Evolutionary conservation across 2,113 vertebrate species (phyloP).

Genomic region (Dasyornis broadbenti): DNA sequence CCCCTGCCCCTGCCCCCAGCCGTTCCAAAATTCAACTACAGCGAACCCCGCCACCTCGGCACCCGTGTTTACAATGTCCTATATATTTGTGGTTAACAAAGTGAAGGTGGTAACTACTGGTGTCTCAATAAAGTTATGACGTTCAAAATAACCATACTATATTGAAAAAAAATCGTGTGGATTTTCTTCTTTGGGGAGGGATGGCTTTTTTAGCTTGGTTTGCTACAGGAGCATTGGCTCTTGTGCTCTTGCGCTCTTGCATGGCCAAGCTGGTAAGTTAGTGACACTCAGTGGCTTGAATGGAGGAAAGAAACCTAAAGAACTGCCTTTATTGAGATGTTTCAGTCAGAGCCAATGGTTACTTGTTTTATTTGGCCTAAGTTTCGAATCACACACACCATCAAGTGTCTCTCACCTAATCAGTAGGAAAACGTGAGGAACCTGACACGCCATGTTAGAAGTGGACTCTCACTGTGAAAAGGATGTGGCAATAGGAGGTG

Average conservation of each 20-base stretch:
- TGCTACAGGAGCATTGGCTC: background rate
- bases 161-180: background rate
- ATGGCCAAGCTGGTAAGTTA: background rate
- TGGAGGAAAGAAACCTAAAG: background rate
- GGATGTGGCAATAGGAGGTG: background rate
- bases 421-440: background rate
- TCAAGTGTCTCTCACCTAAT: background rate
- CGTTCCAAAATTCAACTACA: background rate
- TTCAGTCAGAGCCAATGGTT: background rate
- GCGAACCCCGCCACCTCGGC: conserved; percentile 36
- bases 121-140: conserved; percentile 79
- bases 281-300: background rate
- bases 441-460: background rate
- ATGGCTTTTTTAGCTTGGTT: background rate
- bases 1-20: background rate
- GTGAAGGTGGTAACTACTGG: conserved; percentile 80
- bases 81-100: conserved; percentile 77
- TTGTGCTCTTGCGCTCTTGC: background rate
- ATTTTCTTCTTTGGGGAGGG: background rate
- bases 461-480: background rate
- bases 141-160: conserved; percentile 57
- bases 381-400: background rate
- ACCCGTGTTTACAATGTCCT: conserved; percentile 70
- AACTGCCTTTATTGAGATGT: background rate
- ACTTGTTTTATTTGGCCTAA: background rate